Conservation (phyloP, 2,888 invertebrate genomes). For the Spodoptera picta region DNA sequence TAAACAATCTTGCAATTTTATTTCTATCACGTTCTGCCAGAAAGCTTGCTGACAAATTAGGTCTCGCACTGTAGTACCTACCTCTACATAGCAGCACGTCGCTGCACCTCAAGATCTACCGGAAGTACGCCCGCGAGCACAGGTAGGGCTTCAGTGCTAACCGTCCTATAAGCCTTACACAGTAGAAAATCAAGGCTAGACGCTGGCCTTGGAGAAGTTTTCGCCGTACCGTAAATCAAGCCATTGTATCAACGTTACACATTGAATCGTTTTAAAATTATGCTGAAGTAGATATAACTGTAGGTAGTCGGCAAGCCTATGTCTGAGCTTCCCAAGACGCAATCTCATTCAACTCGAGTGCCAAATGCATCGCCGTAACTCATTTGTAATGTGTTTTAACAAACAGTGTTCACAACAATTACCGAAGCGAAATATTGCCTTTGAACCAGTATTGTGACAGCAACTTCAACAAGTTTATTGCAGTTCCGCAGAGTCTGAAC, state of each 20-base stretch:
- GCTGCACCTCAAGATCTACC: too few species aligned
- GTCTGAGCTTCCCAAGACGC: slow-evolving; percentile 55
- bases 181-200: too few species aligned
- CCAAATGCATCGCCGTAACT: slow-evolving; percentile 76
- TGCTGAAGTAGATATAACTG: slow-evolving; percentile 24
- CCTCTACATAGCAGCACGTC: too few species aligned
- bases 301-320: slow-evolving; percentile 39
- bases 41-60: too few species aligned
- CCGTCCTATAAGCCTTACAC: too few species aligned
- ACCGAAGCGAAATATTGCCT: slow-evolving; percentile 60
- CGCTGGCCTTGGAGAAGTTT: too few species aligned
- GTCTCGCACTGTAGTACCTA: too few species aligned
- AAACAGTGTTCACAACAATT: slow-evolving; percentile 60
- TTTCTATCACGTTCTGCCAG: too few species aligned
- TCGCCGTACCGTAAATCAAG: too few species aligned
- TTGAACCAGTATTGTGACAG: slow-evolving; percentile 51
- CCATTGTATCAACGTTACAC: slow-evolving; percentile 11
- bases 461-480: slow-evolving; percentile 35
- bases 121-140: too few species aligned
- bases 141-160: too few species aligned
- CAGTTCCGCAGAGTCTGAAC: slow-evolving; percentile 20
- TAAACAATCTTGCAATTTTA: too few species aligned
- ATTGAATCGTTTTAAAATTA: slow-evolving; percentile 44
- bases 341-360: slow-evolving; percentile 64
- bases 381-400: slow-evolving; percentile 70